Base-by-base conservation (phyloP, 2,797 vertebrate genomes). In the Apodemus agrarius region DNA sequence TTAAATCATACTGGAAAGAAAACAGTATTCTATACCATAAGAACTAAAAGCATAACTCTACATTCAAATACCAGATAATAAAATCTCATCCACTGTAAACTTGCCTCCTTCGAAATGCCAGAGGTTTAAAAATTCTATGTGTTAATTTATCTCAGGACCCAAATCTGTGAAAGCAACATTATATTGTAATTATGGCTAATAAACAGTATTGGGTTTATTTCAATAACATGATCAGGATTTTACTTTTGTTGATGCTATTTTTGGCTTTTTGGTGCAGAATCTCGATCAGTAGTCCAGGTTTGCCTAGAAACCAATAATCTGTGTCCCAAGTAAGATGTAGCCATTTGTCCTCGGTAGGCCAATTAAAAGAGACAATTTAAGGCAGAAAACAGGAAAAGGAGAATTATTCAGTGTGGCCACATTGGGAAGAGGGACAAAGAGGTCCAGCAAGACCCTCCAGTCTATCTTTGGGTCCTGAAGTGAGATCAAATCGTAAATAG, bases 1-100 rank as follows among this genome's bases (percentile, higher is more conserved):
- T 34, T 89, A 61, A 80, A 24, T 29, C 19, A 59, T 80, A 29
- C 92, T 11, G 63, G 86, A 26, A 91, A 94, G 14, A 90, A 16
- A 67, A n/a, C 6, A 65, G 69, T 76, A 88, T 94, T 91, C 34
- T 54, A 90, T 93, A 13, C 21, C 29, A 79, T 1, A 34, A 88
- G 22, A 86, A 86, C 17, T 69, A 75, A 95, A 95, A 88, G 19
- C 52, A 83, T 29, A 75, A 94, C n/a, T 12, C n/a, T 65, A 75
- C 11, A 43, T 96, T 93, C 40, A 74, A 93, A 90, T 93, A 92
- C 8, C 26, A 95, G 31, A 49, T 57, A 92, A 78, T 88, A 89
- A 90, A 92, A 17, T 85, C 81, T 54, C n/a, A 67, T 40, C 93
- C 22, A 22, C 54, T 46, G 22, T 61, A 72, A 82, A 85, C 6